These are phyloP conservation scores for Nothocercus julius DNA, from an alignment of 2,113 vertebrate species.

Conservation along the genomic window DNA sequence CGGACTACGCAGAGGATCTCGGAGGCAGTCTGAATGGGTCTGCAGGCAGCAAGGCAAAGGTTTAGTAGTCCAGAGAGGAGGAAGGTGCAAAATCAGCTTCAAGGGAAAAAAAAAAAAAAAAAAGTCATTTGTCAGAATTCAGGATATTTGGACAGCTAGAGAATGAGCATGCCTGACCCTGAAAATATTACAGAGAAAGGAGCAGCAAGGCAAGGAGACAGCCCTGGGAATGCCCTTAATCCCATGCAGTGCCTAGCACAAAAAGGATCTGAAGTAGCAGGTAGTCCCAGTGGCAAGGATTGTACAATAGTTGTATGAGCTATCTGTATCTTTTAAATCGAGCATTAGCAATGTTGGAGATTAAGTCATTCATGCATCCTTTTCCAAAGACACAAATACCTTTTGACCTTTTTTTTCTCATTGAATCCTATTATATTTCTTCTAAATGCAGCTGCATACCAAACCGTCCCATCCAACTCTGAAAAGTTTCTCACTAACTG, in stretches of 20 bases:
- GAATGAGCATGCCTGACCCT: not conserved
- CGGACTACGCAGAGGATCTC: fast-evolving
- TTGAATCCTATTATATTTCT: not conserved
- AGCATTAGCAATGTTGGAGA: not conserved
- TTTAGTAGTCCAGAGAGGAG: not conserved
- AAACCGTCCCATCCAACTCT: not conserved
- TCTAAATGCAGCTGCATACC: not conserved
- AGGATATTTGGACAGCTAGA: not conserved
- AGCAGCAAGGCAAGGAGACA: not conserved
- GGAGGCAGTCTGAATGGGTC: fast-evolving
- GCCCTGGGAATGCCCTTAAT: not conserved
- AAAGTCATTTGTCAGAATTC: not conserved
- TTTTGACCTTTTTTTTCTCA: not conserved
- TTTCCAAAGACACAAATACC: not conserved
- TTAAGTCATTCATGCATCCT: not conserved
- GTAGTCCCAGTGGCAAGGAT: not conserved
- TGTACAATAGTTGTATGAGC: not conserved
- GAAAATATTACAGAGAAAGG: not conserved
- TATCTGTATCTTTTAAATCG: not conserved
- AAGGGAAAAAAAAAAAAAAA: not conserved
- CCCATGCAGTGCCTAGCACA: not conserved
- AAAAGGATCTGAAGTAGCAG: not conserved
- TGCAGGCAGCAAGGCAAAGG: not conserved
- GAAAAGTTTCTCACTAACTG: not conserved
- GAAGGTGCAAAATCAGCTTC: not conserved